These are phyloP conservation scores for Orcinus orca DNA, from an alignment of 2,113 vertebrate species.

Conservation along the genomic window DNA sequence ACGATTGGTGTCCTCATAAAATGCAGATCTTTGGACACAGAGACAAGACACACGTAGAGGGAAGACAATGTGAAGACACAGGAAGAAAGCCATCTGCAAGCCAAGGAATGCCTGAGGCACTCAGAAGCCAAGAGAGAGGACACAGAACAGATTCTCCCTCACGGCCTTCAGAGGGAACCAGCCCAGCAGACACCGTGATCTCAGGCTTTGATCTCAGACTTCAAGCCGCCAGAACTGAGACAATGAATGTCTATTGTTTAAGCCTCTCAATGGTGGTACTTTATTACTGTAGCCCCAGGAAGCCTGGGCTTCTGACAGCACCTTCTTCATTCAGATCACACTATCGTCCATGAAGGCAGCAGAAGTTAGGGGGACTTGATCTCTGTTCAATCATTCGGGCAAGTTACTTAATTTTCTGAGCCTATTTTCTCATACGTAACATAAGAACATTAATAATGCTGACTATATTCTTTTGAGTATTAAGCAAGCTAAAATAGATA, in stretches of 20 bases:
- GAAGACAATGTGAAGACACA: not conserved
- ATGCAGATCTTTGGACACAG: not conserved
- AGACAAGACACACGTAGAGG: not conserved
- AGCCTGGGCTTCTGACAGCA: not conserved
- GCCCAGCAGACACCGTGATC: accelerated
- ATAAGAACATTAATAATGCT: not conserved
- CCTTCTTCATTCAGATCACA: not conserved
- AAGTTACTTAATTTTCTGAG: not conserved
- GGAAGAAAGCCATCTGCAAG: not conserved
- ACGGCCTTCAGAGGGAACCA: not conserved
- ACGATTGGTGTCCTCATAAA: not conserved
- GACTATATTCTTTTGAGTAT: not conserved
- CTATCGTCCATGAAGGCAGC: not conserved
- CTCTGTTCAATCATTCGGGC: not conserved
- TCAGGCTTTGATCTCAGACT: not conserved
- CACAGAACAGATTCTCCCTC: not conserved
- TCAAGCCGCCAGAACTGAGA: not conserved
- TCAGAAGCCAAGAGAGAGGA: not conserved
- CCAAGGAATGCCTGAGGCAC: not conserved
- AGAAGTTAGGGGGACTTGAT: not conserved
- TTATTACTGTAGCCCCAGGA: not conserved
- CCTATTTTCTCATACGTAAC: not conserved
- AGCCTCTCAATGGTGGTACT: not conserved
- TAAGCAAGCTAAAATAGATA: not conserved
- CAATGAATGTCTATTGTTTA: not conserved